Base-by-base conservation (phyloP, 2,888 invertebrate species). In the Drosophila subsilvestris region DNA sequence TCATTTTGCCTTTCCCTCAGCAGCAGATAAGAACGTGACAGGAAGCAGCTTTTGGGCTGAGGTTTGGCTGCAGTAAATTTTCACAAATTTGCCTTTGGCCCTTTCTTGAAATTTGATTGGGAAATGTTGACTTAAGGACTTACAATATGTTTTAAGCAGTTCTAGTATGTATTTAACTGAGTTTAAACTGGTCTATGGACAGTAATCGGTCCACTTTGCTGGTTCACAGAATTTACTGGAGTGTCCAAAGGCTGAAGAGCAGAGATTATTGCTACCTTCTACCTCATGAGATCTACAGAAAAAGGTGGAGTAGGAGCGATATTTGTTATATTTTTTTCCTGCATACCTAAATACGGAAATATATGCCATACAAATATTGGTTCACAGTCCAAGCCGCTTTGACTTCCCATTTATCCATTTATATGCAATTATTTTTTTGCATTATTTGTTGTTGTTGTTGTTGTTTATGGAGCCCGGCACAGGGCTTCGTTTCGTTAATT, bases 301-400 rank as follows among this genome's bases (percentile, higher is more conserved):
- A 25, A 25, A 25, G 25, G 25, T 25, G 25, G 1, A 5, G 25
- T 7, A 25, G 25, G 25, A 25, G 7, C 25, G 7, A 25, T n/a
- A n/a, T 14, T 37, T 37, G 6, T 37, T 2, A 7, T 14, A 14
- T 7, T n/a, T 43, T 60, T 25, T 18, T 3, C 43, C 29, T 29
- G 14, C n/a, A 6, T 6, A n/a, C 54, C 14, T 7, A 37, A 7
- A 37, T n/a, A n/a, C 37, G 14, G n/a, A 22, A 54, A 44, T 55
- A 59, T 76, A 59, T 72, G 79, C 48, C 79, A 63, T 14, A 12
- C 51, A 74, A 82, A 82, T 81, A 80, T 81, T 81, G 70, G 58
- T 25, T 50, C 49, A 56, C 50, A 71, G 50, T 37, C 14, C 29
- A 63, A 73, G 71, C 66, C 45, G 42, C 4, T 14, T 47, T 25